phyloP scores from a whole-genome alignment of 2,888 invertebrate genomes.

The Tenthredo distinguenda region DNA sequence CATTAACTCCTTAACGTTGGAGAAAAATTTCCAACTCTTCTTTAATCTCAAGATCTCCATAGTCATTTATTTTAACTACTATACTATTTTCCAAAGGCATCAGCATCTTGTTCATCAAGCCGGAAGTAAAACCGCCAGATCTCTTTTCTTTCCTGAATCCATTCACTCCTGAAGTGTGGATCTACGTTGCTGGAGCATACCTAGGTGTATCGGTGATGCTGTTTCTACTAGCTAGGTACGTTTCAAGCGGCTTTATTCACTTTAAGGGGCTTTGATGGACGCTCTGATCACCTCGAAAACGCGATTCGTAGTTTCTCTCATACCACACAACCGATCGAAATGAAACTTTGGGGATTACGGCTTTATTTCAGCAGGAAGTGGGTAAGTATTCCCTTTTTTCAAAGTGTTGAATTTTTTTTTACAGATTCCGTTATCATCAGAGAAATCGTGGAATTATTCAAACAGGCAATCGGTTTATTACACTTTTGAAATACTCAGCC shows the following conservation, averaged over 20 bases:
- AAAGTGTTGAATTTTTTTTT: no score
- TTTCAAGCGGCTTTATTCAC: not conserved
- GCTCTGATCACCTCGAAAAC: no score
- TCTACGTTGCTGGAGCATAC: conserved; percentile 98
- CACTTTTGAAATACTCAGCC: no score
- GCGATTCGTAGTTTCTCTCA: no score
- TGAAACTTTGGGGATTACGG: no score
- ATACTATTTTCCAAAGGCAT: not conserved
- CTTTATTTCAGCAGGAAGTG: no score
- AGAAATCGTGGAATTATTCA: no score
- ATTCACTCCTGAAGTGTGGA: conserved; percentile 95
- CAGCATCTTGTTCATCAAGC: conserved; percentile 91
- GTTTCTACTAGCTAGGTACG: conserved; percentile 94
- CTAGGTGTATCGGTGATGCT: conserved; percentile 95
- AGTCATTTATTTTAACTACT: not conserved
- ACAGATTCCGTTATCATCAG: no score
- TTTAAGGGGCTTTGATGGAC: not conserved
- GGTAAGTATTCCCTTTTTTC: no score
- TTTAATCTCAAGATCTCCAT: not conserved
- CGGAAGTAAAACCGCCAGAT: conserved; percentile 95
- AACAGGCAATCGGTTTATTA: no score
- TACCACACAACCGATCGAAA: no score
- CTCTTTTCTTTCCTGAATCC: conserved; percentile 98
- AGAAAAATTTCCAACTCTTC: not conserved
- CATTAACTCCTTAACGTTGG: no score